phyloP scores from a whole-genome alignment of 2,797 vertebrate species.

The Cottoperca gobio region DNA sequence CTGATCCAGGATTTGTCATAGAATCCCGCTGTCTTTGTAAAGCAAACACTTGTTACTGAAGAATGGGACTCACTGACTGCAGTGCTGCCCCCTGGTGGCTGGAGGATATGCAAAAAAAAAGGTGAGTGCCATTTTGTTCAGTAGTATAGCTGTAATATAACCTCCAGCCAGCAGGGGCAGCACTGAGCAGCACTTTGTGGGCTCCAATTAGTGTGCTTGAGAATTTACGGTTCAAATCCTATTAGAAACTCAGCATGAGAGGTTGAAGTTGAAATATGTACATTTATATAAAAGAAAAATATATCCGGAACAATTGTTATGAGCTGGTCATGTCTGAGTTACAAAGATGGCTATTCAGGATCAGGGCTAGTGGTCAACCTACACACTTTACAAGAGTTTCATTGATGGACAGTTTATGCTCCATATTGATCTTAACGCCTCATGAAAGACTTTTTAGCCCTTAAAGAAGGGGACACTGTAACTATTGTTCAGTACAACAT shows the following conservation, averaged over 20 bases:
- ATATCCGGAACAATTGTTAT: neutral
- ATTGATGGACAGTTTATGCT: neutral
- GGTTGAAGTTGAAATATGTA: too few species aligned
- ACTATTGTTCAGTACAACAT: constrained; percentile 37
- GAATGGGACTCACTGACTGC: neutral
- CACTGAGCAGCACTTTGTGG: neutral
- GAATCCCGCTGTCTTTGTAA: neutral
- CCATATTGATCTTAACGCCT: neutral
- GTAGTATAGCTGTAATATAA: constrained; percentile 11
- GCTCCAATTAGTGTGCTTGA: neutral
- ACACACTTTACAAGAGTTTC: neutral
- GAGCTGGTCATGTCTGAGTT: neutral
- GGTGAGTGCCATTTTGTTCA: neutral
- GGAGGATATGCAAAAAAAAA: neutral
- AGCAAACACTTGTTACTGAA: neutral
- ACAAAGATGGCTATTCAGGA: neutral
- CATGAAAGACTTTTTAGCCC: neutral
- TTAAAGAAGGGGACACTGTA: constrained; percentile 5
- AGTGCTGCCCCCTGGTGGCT: neutral
- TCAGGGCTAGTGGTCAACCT: neutral
- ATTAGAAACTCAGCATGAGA: too few species aligned
- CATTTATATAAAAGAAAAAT: too few species aligned
- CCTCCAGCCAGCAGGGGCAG: neutral
- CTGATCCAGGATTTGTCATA: constrained; percentile 10
- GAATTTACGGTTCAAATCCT: neutral